Conservation (phyloP, 2,113 vertebrate genomes). For the Lonchura striata region DNA sequence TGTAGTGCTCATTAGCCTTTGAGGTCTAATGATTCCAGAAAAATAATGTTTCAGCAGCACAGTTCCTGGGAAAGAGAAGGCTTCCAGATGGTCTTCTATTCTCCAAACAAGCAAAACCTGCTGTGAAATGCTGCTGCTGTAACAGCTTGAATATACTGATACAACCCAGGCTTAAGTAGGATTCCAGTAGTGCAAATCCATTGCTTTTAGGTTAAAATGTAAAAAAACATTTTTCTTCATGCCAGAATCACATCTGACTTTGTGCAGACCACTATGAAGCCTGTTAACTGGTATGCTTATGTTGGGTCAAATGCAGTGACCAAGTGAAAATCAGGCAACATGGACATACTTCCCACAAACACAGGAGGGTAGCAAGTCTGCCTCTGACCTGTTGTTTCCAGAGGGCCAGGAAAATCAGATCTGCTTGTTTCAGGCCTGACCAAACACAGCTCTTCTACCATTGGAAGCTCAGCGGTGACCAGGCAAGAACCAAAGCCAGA, state of each 20-base stretch:
- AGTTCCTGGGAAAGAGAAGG: not conserved
- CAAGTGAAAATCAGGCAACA: not conserved
- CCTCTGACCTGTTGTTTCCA: not conserved
- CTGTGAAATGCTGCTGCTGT: not conserved
- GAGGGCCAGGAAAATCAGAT: not conserved
- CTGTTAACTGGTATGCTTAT: not conserved
- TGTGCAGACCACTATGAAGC: not conserved
- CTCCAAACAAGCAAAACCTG: not conserved
- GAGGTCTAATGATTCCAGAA: not conserved
- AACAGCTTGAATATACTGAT: not conserved
- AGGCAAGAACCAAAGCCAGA: not conserved
- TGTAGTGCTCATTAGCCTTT: not conserved
- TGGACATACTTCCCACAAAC: not conserved
- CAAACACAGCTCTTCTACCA: not conserved
- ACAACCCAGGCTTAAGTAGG: not conserved
- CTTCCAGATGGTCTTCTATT: not conserved
- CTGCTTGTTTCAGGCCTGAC: not conserved
- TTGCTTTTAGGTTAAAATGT: not conserved
- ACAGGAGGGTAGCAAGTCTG: not conserved
- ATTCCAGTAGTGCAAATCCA: not conserved
- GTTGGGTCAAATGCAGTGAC: not conserved
- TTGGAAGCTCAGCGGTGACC: not conserved
- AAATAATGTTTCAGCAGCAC: not conserved
- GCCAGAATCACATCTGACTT: not conserved
- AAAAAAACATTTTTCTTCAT: not conserved